A percentile compares a stretch with the other conserved stretches of the same genome.
Evolutionary conservation across 1,140 invertebrate genomes (phyloP).

Genomic region (Stegodyphus dumicola): DNA sequence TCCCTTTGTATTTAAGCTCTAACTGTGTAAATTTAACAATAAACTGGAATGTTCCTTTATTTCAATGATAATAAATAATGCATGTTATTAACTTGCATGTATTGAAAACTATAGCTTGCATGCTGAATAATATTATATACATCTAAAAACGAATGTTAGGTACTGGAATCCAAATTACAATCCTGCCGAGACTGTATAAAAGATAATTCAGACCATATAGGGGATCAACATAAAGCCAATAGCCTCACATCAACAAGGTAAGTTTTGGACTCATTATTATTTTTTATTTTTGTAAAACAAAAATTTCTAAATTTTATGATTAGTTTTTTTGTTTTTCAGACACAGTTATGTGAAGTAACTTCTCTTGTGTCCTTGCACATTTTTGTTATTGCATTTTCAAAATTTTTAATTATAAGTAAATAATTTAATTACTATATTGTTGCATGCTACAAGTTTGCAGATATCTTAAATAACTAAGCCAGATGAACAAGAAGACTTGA

Average conservation of each 20-base stretch:
- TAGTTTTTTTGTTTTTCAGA: background rate
- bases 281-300: background rate
- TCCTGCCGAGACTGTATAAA: slow-evolving; percentile 51
- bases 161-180: slow-evolving; percentile 54
- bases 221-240: slow-evolving; percentile 11
- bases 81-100: too few relatives aligned
- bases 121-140: background rate
- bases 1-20: too few relatives aligned
- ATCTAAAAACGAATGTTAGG: slow-evolving; percentile 16
- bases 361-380: background rate
- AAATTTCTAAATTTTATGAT: background rate
- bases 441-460: background rate
- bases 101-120: background rate
- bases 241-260: slow-evolving; percentile 19
- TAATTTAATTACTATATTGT: background rate
- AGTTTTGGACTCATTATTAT: background rate
- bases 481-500: too few relatives aligned
- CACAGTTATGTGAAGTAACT: background rate
- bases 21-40: too few relatives aligned
- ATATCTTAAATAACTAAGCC: too few relatives aligned
- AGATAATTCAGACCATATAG: slow-evolving; percentile 29
- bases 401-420: background rate
- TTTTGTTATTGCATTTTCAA: background rate
- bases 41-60: too few relatives aligned
- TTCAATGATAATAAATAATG: too few relatives aligned